Evolutionary conservation across 1,140 invertebrate species (phyloP).

Genomic region (Brachionus asplanchnoidis): DNA sequence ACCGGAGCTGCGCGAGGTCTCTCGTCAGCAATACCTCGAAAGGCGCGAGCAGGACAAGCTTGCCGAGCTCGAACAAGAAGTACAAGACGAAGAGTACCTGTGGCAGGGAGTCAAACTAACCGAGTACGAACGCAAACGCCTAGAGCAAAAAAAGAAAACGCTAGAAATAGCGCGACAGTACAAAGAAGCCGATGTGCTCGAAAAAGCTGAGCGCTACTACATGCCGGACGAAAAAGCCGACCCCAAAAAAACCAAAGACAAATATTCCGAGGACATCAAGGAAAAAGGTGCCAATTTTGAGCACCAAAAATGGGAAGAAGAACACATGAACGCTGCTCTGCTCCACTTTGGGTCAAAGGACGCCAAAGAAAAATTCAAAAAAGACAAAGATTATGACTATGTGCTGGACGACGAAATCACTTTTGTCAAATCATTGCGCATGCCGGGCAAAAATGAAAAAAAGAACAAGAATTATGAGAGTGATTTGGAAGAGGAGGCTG

Average conservation of each 20-base stretch:
- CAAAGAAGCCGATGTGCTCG: slow-evolving; percentile 82
- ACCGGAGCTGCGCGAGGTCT: slow-evolving; percentile 72
- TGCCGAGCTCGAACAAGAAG: slow-evolving; percentile 85
- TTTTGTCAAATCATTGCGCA: slow-evolving; percentile 85
- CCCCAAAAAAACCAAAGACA: slow-evolving; percentile 59
- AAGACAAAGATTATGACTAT: slow-evolving; percentile 80
- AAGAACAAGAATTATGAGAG: slow-evolving; percentile 51
- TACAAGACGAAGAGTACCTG: slow-evolving; percentile 90
- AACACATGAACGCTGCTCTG: slow-evolving; percentile 85
- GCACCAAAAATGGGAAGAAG: slow-evolving; percentile 95
- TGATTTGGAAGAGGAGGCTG: slow-evolving; percentile 60
- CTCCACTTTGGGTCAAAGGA: slow-evolving; percentile 89
- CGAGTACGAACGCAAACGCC: slow-evolving; percentile 72
- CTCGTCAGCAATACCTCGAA: slow-evolving; percentile 83
- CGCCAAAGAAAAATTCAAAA: slow-evolving; percentile 61
- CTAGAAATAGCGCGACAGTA: slow-evolving; percentile 87
- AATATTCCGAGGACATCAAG: slow-evolving; percentile 79
- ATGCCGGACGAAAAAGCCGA: slow-evolving; percentile 72
- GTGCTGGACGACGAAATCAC: slow-evolving; percentile 90
- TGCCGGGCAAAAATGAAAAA: slow-evolving; percentile 65
- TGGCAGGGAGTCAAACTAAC: slow-evolving; percentile 84
- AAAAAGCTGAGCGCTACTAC: slow-evolving; percentile 83
- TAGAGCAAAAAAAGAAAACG: slow-evolving; percentile 84
- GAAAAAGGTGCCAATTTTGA: slow-evolving; percentile 83
- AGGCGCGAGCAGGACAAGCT: slow-evolving; percentile 94